A percentile compares a stretch with the other conserved stretches of the same genome.
Evolutionary conservation across 1,140 invertebrate species (phyloP).

Genomic region (Zelostemma sp.): DNA sequence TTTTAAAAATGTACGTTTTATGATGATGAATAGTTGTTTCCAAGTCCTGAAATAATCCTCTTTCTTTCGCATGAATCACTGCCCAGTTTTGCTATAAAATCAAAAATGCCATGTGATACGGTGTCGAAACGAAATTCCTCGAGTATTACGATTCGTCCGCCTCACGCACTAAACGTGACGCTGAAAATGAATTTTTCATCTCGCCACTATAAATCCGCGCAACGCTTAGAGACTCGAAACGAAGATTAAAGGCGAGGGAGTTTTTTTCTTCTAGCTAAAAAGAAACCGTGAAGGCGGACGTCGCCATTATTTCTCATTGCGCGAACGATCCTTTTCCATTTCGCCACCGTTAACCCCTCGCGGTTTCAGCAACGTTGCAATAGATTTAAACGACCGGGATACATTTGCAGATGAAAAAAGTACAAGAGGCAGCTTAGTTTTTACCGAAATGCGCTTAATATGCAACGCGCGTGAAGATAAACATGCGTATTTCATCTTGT

Average conservation of each 20-base stretch:
- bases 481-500: too few relatives aligned
- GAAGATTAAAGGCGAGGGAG: conserved; percentile 46
- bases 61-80: too few relatives aligned
- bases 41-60: too few relatives aligned
- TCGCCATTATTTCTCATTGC: conserved; percentile 35
- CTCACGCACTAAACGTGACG: conserved; percentile 17
- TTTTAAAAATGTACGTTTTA: too few relatives aligned
- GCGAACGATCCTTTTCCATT: conserved; percentile 39
- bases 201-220: conserved; percentile 39
- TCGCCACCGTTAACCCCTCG: conserved; percentile 10
- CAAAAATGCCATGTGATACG: too few relatives aligned
- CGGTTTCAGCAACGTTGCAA: conserved; percentile 27
- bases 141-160: conserved; percentile 46
- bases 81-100: too few relatives aligned
- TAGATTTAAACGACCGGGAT: conserved; percentile 25
- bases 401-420: conserved; percentile 18
- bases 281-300: conserved; percentile 23
- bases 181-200: conserved; percentile 45
- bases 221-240: conserved; percentile 41
- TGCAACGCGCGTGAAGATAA: too few relatives aligned
- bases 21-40: too few relatives aligned
- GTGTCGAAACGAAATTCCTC: conserved; percentile 49
- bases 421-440: conserved; percentile 4
- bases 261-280: conserved; percentile 33
- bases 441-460: conserved; percentile 2